Conservation (phyloP, 2,113 vertebrate genomes). For the Bubalus kerabau region DNA sequence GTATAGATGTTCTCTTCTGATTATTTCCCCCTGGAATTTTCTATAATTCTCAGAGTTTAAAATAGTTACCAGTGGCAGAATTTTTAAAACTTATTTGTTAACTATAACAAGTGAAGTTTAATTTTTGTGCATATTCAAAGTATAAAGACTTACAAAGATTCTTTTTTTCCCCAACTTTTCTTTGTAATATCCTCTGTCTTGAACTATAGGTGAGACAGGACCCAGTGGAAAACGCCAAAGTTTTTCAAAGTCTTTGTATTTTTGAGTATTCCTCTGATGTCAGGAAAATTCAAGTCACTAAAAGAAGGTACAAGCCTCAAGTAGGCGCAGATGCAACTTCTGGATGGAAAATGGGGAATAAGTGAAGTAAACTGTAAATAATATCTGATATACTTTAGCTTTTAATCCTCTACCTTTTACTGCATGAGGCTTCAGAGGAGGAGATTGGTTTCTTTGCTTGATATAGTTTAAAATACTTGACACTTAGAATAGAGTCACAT, state of each 20-base stretch:
- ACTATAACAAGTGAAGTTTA: background rate
- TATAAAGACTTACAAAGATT: background rate
- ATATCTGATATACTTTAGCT: background rate
- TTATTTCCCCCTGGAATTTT: background rate
- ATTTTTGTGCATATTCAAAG: background rate
- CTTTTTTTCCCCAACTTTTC: background rate
- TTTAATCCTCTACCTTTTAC: background rate
- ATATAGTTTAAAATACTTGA: background rate
- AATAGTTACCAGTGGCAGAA: background rate
- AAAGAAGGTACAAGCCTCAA: background rate
- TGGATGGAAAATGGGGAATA: background rate
- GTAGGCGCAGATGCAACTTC: background rate
- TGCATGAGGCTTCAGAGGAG: background rate
- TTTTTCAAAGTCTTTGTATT: background rate
- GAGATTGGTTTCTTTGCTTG: background rate
- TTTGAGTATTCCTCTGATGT: background rate
- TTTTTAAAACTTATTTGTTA: slow-evolving; percentile 1
- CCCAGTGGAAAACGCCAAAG: background rate
- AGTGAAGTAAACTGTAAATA: background rate
- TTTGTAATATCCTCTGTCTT: background rate
- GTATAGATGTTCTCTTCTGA: background rate
- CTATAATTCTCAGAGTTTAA: background rate
- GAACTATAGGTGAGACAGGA: background rate
- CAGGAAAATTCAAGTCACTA: background rate
- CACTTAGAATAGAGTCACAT: background rate